phyloP scores from a whole-genome alignment of 2,113 vertebrate genomes.

The Nycticryphes semicollaris region DNA sequence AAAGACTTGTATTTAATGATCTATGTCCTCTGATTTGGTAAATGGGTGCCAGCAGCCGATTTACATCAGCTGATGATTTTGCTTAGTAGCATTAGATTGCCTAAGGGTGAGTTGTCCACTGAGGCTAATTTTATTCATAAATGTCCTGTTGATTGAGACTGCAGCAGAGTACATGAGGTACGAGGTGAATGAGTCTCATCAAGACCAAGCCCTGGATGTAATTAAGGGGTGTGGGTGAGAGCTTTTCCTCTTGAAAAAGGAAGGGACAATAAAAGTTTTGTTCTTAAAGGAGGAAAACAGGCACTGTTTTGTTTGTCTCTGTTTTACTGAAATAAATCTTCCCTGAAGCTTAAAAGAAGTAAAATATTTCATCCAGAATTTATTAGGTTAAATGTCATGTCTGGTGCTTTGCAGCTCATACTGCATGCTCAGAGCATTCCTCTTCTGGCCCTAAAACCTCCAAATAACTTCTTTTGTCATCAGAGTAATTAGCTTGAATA shows the following conservation, averaged over 20 bases:
- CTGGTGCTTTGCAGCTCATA: background rate
- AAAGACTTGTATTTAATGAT: background rate
- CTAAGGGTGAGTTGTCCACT: background rate
- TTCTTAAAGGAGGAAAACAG: background rate
- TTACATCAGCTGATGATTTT: background rate
- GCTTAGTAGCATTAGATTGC: background rate
- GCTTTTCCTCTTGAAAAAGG: background rate
- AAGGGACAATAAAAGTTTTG: background rate
- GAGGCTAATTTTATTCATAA: background rate
- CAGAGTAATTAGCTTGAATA: background rate
- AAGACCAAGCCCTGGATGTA: background rate
- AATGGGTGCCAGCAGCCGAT: background rate
- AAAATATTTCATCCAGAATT: background rate
- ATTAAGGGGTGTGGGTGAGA: background rate
- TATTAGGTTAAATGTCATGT: background rate
- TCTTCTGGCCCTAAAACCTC: background rate
- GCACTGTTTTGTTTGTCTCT: background rate
- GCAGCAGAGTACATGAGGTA: background rate
- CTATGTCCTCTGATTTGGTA: background rate
- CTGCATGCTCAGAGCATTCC: accelerated
- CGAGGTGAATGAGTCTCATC: background rate
- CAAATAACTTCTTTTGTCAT: background rate
- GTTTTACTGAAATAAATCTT: background rate
- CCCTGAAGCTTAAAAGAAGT: background rate
- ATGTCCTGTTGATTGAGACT: background rate